Conservation (phyloP, 2,797 vertebrate genomes). For the Hyperoplus lanceolatus region DNA sequence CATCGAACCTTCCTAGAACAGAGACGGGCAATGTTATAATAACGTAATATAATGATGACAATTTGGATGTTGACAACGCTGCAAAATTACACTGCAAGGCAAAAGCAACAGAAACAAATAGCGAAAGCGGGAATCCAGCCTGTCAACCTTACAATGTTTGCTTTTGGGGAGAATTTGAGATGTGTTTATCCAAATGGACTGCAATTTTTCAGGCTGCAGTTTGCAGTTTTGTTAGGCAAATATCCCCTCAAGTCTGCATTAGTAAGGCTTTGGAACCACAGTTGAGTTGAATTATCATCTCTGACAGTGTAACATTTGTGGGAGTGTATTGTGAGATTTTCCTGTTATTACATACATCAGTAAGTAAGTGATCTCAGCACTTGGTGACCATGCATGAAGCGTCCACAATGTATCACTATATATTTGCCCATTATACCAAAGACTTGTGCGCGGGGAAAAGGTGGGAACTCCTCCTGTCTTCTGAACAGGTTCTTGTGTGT, state of each 20-base stretch:
- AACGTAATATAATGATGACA: neutral
- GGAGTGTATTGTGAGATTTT: neutral
- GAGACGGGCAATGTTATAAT: neutral
- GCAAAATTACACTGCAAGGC: neutral
- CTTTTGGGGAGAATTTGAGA: neutral
- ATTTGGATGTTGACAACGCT: too few species aligned
- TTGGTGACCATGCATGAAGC: neutral
- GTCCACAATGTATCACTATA: neutral
- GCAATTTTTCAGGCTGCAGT: neutral
- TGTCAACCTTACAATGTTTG: neutral
- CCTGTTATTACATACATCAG: neutral
- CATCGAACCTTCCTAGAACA: constrained; percentile 91
- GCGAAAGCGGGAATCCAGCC: neutral
- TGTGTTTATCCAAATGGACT: neutral
- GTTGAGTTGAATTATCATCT: neutral
- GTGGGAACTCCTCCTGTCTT: constrained; percentile 90
- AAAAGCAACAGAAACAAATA: neutral
- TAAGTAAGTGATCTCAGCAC: neutral
- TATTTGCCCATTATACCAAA: constrained; percentile 84
- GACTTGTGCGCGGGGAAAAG: constrained; percentile 90
- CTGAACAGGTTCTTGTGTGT: constrained; percentile 94
- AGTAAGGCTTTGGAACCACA: neutral
- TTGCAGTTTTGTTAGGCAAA: neutral
- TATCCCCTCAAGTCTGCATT: neutral
- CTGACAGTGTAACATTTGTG: neutral